phyloP scores from a whole-genome alignment of 2,888 invertebrate species.

The Ferdinandea cuprea region DNA sequence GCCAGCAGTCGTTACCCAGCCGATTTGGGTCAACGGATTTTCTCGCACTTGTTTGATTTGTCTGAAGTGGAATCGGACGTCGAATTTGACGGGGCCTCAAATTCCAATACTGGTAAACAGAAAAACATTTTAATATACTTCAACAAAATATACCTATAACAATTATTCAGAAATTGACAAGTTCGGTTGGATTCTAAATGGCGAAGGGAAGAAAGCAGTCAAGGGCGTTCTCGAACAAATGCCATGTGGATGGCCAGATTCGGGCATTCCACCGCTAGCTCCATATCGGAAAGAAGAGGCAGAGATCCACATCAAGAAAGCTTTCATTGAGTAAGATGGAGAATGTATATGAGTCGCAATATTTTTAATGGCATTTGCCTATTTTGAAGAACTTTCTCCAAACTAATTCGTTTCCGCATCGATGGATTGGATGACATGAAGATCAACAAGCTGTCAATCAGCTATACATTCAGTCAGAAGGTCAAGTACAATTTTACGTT shows the following conservation, averaged over 20 bases:
- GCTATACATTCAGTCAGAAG: slow-evolving; percentile 78
- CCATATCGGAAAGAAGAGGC: slow-evolving; percentile 66
- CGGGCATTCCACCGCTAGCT: slow-evolving; percentile 78
- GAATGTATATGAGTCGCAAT: background rate
- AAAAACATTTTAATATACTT: too few relatives aligned
- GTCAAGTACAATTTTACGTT: slow-evolving; percentile 78
- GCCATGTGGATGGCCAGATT: slow-evolving; percentile 77
- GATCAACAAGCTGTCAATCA: slow-evolving; percentile 79
- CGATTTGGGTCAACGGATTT: slow-evolving; percentile 16
- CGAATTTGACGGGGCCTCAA: background rate
- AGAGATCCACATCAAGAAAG: slow-evolving; percentile 15
- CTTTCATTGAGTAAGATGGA: slow-evolving; percentile 41
- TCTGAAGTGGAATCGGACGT: background rate
- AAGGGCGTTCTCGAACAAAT: slow-evolving; percentile 66
- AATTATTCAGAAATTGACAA: too few relatives aligned
- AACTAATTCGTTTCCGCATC: slow-evolving; percentile 79
- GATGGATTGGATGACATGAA: slow-evolving; percentile 79
- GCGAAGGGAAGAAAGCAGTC: slow-evolving; percentile 75
- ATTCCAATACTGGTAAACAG: too few relatives aligned
- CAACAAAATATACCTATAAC: too few relatives aligned
- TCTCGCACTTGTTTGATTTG: background rate
- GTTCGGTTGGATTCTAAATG: slow-evolving; percentile 78
- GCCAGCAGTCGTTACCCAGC: background rate
- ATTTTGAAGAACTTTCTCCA: slow-evolving; percentile 74
- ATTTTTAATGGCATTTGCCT: background rate